Evolutionary conservation across 2,888 invertebrate species (phyloP).

Genomic region (Harpalus rufipes): DNA sequence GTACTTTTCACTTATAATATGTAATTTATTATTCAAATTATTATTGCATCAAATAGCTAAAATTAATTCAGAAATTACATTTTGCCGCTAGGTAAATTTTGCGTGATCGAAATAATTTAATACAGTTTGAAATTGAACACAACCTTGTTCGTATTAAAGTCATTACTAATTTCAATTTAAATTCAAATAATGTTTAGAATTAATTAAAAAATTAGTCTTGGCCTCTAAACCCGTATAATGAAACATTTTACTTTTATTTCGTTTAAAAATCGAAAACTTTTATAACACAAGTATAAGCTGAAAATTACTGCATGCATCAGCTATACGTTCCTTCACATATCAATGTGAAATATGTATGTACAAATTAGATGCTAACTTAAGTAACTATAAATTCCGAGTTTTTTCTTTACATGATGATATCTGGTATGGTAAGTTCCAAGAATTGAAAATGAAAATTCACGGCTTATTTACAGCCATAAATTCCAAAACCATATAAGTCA

Average conservation of each 20-base stretch:
- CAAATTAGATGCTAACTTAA: slow-evolving; percentile 31
- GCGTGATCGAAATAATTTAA: background rate
- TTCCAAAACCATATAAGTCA: background rate
- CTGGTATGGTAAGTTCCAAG: background rate
- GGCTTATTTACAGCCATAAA: background rate
- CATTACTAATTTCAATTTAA: background rate
- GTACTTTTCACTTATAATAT: background rate
- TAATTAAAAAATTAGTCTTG: background rate
- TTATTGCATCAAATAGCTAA: background rate
- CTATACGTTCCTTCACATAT: slow-evolving; percentile 37
- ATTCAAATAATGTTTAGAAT: background rate
- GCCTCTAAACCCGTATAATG: background rate
- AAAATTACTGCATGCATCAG: background rate
- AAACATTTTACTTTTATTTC: background rate
- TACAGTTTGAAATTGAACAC: background rate
- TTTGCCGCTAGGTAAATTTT: background rate
- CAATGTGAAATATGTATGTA: slow-evolving; percentile 53
- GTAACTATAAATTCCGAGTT: slow-evolving; percentile 21
- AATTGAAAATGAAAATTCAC: background rate
- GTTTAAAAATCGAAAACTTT: background rate
- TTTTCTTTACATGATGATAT: slow-evolving; percentile 10
- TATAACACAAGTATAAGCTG: background rate
- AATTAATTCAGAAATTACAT: background rate
- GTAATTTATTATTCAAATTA: background rate
- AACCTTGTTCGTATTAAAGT: background rate